Percentiles rank a stretch among this genome's conserved stretches.
Conservation (phyloP, 2,113 vertebrate species). For the Papio anubis region DNA sequence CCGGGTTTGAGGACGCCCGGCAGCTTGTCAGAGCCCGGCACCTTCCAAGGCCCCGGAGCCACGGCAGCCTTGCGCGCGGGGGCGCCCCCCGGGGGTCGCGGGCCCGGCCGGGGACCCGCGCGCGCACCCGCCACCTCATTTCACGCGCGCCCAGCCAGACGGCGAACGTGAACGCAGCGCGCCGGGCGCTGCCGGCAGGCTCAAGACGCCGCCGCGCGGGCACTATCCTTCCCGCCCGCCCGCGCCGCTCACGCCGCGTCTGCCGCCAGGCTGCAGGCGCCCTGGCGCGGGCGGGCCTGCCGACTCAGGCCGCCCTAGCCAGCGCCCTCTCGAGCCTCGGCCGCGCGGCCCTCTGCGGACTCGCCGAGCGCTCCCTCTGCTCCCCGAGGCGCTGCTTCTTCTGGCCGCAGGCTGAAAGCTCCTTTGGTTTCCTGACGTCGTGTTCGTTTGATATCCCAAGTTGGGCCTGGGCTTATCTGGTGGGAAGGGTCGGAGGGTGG, state of each 20-base stretch:
- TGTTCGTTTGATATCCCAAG: constrained; percentile 89
- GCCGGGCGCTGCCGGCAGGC: no score
- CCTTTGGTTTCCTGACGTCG: constrained; percentile 89
- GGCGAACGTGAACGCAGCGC: constrained; percentile 80
- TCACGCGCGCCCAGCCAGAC: no score
- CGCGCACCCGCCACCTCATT: constrained; percentile 85
- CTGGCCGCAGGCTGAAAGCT: constrained; percentile 87
- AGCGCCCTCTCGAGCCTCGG: no score
- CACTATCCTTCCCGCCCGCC: constrained; percentile 84
- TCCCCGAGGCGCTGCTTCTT: constrained; percentile 90
- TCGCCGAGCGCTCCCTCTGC: constrained; percentile 89
- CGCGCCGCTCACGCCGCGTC: constrained; percentile 84
- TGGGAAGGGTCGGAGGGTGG: constrained; percentile 92
- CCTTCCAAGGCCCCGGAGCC: constrained; percentile 97
- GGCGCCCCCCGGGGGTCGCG: constrained; percentile 78
- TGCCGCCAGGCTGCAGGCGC: no score
- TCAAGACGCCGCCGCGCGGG: constrained; percentile 78
- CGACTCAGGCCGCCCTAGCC: no score
- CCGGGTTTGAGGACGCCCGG: constrained; percentile 91
- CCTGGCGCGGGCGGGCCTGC: no score
- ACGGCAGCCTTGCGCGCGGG: constrained; percentile 92
- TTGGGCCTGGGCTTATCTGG: constrained; percentile 90
- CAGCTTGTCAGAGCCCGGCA: constrained; percentile 96
- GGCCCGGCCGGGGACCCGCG: constrained; percentile 82
- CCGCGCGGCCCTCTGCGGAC: constrained; percentile 89